Conservation (phyloP, 2,113 vertebrate genomes). For the Morphnarchus princeps region DNA sequence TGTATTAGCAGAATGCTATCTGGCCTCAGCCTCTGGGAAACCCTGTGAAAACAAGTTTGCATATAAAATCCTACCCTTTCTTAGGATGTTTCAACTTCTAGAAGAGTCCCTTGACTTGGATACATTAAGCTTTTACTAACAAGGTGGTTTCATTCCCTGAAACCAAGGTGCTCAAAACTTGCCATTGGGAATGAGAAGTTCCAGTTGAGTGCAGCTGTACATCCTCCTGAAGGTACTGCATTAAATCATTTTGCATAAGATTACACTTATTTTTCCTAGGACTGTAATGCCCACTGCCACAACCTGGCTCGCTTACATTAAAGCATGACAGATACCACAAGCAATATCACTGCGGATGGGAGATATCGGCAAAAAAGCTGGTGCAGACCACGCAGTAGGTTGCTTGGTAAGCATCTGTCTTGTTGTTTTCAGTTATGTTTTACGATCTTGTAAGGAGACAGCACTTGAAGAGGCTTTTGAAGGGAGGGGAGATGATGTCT, state of each 20-base stretch:
- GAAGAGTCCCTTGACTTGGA: background rate
- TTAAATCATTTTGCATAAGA: background rate
- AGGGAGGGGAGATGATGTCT: background rate
- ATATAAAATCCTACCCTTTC: background rate
- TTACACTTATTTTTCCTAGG: background rate
- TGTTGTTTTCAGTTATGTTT: background rate
- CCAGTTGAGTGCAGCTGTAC: background rate
- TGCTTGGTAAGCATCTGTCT: background rate
- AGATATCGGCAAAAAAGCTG: background rate
- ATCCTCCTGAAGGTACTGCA: background rate
- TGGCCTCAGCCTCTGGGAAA: background rate
- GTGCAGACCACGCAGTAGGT: background rate
- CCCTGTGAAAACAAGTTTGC: background rate
- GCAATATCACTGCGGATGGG: background rate
- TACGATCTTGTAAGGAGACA: background rate
- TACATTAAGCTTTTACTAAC: background rate
- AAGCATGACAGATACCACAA: background rate
- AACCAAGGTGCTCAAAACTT: background rate
- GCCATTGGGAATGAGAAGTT: background rate
- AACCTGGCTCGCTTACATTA: background rate
- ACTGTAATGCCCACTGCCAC: background rate
- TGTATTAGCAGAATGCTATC: background rate
- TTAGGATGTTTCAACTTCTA: background rate
- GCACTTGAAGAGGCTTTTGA: background rate
- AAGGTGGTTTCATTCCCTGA: background rate